phyloP scores from a whole-genome alignment of 2,888 invertebrate species.

The Augiades crinisus region DNA sequence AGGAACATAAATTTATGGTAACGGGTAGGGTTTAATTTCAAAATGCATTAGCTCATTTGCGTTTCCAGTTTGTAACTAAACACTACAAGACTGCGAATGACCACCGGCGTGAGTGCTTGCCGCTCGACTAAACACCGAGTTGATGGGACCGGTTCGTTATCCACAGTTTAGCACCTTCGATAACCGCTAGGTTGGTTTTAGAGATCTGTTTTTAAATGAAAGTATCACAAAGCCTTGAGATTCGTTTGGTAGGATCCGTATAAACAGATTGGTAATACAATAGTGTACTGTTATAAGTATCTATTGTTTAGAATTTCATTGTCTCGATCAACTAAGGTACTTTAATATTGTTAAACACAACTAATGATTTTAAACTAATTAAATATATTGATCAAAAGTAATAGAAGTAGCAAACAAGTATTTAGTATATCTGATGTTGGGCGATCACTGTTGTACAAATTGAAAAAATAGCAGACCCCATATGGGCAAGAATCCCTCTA shows the following conservation, averaged over 20 bases:
- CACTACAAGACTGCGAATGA: slow-evolving; percentile 39
- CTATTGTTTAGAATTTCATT: no score
- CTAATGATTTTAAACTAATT: no score
- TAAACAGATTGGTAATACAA: no score
- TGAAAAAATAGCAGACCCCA: no score
- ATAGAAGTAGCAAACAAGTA: no score
- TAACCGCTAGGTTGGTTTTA: slow-evolving; percentile 30
- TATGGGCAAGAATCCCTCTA: no score
- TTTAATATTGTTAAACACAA: no score
- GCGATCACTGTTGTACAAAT: no score
- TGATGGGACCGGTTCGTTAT: slow-evolving; percentile 47
- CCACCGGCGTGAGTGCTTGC: slow-evolving; percentile 50
- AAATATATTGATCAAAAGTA: no score
- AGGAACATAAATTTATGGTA: slow-evolving; percentile 3
- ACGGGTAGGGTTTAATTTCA: slow-evolving; percentile 11
- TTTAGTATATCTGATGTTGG: no score
- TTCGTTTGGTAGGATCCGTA: background rate
- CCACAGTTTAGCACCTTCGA: slow-evolving; percentile 45
- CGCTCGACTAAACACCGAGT: slow-evolving; percentile 48
- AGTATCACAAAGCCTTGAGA: background rate
- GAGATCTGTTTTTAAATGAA: background rate
- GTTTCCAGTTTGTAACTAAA: slow-evolving; percentile 41
- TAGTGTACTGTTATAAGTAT: no score
- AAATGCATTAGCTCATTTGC: slow-evolving; percentile 28
- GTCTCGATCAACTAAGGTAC: no score